Percentiles rank a stretch among this genome's conserved stretches.
These are phyloP conservation scores for Nematolebias whitei DNA, from an alignment of 2,113 vertebrate genomes.

Conservation along the genomic window DNA sequence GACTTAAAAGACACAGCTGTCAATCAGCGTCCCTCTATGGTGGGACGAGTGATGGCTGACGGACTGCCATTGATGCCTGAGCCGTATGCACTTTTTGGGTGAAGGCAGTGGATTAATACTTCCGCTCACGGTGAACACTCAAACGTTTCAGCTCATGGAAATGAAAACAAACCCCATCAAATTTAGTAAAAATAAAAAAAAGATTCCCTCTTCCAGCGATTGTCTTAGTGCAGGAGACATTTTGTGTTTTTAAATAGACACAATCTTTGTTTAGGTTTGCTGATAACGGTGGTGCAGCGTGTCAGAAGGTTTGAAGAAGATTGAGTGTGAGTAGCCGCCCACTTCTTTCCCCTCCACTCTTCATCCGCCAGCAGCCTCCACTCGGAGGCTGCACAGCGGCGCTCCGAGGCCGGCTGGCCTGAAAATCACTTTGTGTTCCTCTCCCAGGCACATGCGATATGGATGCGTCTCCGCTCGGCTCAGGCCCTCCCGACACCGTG, in stretches of 20 bases:
- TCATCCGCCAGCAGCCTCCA: constrained; percentile 48
- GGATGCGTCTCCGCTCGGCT: constrained; percentile 68
- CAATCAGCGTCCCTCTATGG: constrained; percentile 60
- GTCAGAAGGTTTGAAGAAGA: constrained; percentile 73
- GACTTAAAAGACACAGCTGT: constrained; percentile 68
- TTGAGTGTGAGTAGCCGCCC: constrained; percentile 70
- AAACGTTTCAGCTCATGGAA: neutral
- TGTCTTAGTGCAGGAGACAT: constrained; percentile 28
- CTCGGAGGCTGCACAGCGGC: constrained; percentile 44
- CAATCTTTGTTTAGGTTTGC: constrained; percentile 43
- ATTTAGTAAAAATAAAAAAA: neutral
- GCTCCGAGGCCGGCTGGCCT: constrained; percentile 60
- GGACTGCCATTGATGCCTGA: constrained; percentile 41
- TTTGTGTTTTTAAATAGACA: constrained; percentile 31
- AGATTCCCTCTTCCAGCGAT: neutral
- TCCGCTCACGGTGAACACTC: neutral
- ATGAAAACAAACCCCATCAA: too few relatives aligned
- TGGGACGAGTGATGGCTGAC: constrained; percentile 65
- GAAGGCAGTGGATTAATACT: constrained; percentile 6
- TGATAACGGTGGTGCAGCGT: constrained; percentile 50
- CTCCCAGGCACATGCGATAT: constrained; percentile 67
- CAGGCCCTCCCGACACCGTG: constrained; percentile 71
- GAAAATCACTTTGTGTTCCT: constrained; percentile 72
- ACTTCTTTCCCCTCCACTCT: constrained; percentile 43
- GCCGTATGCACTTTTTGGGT: constrained; percentile 33